These are phyloP conservation scores for Oeneis ivallda DNA, from an alignment of 2,888 invertebrate species.

Conservation along the genomic window DNA sequence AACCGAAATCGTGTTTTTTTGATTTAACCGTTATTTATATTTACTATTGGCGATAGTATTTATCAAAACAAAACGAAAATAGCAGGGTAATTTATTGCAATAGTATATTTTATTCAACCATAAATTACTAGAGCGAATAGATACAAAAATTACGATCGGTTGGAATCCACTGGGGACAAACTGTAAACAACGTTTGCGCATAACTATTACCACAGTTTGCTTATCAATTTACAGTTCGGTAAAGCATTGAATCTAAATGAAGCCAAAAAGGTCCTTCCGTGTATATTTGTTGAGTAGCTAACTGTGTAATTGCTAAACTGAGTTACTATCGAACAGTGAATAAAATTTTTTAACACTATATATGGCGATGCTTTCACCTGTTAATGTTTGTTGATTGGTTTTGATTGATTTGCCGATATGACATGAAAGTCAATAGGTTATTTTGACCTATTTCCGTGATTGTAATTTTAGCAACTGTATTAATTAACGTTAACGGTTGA, in stretches of 20 bases:
- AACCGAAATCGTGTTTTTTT: no score
- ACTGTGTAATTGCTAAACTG: not conserved
- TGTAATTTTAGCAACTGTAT: not conserved
- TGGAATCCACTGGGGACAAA: conserved; percentile 8
- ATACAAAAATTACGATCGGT: conserved; percentile 14
- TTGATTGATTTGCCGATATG: conserved; percentile 33
- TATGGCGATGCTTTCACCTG: not conserved
- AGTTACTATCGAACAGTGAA: not conserved
- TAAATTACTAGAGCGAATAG: conserved; percentile 19
- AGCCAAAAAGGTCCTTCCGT: no score
- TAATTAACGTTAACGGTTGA: no score
- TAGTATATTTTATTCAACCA: not conserved
- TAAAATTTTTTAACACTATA: not conserved
- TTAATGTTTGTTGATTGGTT: not conserved
- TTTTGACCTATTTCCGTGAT: not conserved
- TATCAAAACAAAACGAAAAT: conserved; percentile 17
- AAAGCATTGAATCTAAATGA: not conserved
- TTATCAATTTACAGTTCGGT: not conserved
- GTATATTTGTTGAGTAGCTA: not conserved
- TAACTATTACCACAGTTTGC: not conserved
- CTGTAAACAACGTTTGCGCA: conserved; percentile 10
- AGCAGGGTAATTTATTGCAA: conserved; percentile 19
- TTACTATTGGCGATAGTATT: conserved; percentile 8
- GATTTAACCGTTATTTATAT: no score
- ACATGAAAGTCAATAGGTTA: not conserved